Evolutionary conservation across 2,888 invertebrate genomes (phyloP), one percentile per base, ranked within the genome.

Genomic region (Gryllus longicercus): DNA sequence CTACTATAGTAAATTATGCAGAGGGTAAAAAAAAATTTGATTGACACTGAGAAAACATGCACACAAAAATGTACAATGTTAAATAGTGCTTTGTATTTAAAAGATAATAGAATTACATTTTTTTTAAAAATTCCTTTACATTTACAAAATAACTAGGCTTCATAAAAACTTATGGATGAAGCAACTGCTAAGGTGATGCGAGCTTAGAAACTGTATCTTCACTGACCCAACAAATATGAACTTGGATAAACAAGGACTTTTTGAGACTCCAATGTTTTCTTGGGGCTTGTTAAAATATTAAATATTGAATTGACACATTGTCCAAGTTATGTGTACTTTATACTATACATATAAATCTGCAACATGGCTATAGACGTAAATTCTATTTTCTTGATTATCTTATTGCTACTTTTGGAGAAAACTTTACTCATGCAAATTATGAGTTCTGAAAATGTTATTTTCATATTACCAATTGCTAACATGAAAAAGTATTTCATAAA

Each of bases 331-430:
- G 63, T 63, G 63, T 63, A 63, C 63, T 63, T 63, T 63, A 63
- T 63, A 63, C 63, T 63, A 63, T 63, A 63, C 63, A 63, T 63
- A 63, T 63, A 63, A 78, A 21, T 21, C 10, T 74, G 81, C 79
- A 77, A 49, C 25, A 77, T 77, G 25, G 49, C 38, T 38, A 77
- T 38, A 38, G 49, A 16, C 18, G 23, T 77, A 49, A 38, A 23
- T 18, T 23, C 18, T 23, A n/a, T 38, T 18, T 77, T 49, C 49
- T 77, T 77, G 25, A 16, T 12, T 77, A 16, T n/a, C 77, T 77
- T 38, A 77, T 49, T 77, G 49, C 38, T 18, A 18, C 38, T 38
- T 12, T 38, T 38, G 38, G 38, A 77, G 12, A 38, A n/a, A 25
- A 23, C 14, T 11, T 23, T 12, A 38, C 12, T 11, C 21, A 21